Base-by-base conservation (phyloP, 2,888 invertebrate species). In the Amphipoea oculea region DNA sequence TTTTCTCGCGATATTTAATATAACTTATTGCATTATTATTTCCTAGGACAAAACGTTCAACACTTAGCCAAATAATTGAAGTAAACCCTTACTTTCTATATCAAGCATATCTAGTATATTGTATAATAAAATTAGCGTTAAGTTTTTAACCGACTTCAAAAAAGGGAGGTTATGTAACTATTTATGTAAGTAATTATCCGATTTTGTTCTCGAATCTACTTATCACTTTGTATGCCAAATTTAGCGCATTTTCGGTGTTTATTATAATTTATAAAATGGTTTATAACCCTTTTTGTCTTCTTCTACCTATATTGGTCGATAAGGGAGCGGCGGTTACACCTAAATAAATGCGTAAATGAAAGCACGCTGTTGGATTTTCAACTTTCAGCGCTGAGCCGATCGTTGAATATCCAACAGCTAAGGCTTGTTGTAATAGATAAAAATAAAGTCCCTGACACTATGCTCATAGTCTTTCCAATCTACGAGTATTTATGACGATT, bases 21-120 rank as follows among this genome's bases (percentile, higher is more conserved):
- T 76, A 71, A 82, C 45, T 86, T 82, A 86, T 73, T 86, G 76
- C 70, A 68, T 78, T 86, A 73, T 76, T 60, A 51, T 78, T 83
- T 85, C 69, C 68, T 78, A 73, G 67, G 68, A 80, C 70, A 57
- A 29, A 60, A 73, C 71, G 81, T 88, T 80, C 79, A 72, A 82
- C 76, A 70, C 14, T 85, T 85, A 83, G 87, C 88, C 86, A 88
- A 86, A 85, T 82, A 83, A 79, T 80, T 86, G 78, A 82, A 82
- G 79, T 82, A 84, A 83, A 89, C 84, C 86, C 86, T 78, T 80
- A 78, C 60, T 77, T 86, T 83, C n/a, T 81, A 66, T 73, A 76
- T 73, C n/a, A 57, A 74, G 82, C 85, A 87, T 85, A 89, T 85
- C 86, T 87, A 84, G 79, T 72, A 67, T 65, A 76, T 82, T 85